Percentiles rank a stretch among this genome's conserved stretches.
Conservation (phyloP, 1,140 invertebrate genomes). For the Nymphalis io region DNA sequence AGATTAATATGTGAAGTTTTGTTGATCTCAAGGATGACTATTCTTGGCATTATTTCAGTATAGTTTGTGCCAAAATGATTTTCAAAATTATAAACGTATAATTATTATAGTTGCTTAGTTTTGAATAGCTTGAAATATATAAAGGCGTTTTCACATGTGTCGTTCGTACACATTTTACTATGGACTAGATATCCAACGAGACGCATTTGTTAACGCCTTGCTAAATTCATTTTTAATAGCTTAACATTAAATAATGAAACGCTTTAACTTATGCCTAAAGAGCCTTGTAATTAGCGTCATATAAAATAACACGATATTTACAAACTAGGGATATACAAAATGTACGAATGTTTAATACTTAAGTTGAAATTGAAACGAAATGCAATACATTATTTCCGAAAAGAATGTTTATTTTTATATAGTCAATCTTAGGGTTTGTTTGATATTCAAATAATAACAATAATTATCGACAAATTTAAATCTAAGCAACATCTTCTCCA, state of each 20-base stretch:
- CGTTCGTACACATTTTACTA: not conserved
- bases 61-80: slow-evolving; percentile 26
- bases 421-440: not conserved
- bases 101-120: slow-evolving; percentile 1
- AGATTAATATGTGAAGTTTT: slow-evolving; percentile 2
- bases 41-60: slow-evolving; percentile 22
- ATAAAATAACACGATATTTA: slow-evolving; percentile 20
- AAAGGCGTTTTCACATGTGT: not conserved
- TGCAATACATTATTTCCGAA: not conserved
- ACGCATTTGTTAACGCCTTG: slow-evolving; percentile 5
- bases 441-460: no score
- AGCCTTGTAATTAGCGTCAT: slow-evolving; percentile 28
- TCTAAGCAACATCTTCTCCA: no score
- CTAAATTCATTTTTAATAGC: slow-evolving; percentile 2
- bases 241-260: slow-evolving; percentile 19
- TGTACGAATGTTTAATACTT: not conserved
- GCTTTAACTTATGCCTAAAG: slow-evolving; percentile 28
- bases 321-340: slow-evolving; percentile 13
- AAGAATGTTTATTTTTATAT: not conserved
- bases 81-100: slow-evolving; percentile 16
- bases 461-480: no score
- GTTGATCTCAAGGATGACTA: slow-evolving; percentile 25
- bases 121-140: not conserved
- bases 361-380: not conserved
- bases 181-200: not conserved